These are phyloP conservation scores for Bovichtus variegatus DNA, from an alignment of 2,797 vertebrate genomes.

Conservation along the genomic window DNA sequence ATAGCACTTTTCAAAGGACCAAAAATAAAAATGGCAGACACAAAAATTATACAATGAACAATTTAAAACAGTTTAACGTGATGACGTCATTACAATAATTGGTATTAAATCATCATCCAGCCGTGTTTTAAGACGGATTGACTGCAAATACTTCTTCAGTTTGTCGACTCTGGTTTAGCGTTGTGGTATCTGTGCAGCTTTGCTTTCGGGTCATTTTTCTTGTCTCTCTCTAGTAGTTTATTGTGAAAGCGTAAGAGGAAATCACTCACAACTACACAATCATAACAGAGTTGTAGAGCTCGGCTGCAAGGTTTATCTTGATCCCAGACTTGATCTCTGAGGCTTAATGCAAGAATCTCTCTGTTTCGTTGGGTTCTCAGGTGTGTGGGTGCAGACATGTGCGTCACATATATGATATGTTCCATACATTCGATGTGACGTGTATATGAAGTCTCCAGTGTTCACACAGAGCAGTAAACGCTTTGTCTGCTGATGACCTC, in stretches of 20 bases:
- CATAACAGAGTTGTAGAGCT: slow-evolving; percentile 45
- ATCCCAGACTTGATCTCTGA: slow-evolving; percentile 52
- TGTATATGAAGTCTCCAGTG: not conserved
- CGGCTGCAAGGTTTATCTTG: slow-evolving; percentile 54
- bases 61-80: no score
- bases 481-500: slow-evolving; percentile 5
- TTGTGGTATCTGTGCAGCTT: not conserved
- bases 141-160: not conserved
- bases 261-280: not conserved
- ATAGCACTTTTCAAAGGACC: no score
- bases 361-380: slow-evolving; percentile 37
- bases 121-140: not conserved
- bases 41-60: no score
- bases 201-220: not conserved
- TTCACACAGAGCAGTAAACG: not conserved
- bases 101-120: not conserved
- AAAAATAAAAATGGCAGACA: no score
- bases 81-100: not conserved
- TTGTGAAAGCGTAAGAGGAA: slow-evolving; percentile 12
- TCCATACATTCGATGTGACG: not conserved
- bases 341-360: slow-evolving; percentile 27
- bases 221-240: not conserved
- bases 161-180: slow-evolving; percentile 5
- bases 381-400: slow-evolving; percentile 39
- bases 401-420: not conserved